phyloP scores from a whole-genome alignment of 2,113 vertebrate genomes.

The Aegotheles bennettii region DNA sequence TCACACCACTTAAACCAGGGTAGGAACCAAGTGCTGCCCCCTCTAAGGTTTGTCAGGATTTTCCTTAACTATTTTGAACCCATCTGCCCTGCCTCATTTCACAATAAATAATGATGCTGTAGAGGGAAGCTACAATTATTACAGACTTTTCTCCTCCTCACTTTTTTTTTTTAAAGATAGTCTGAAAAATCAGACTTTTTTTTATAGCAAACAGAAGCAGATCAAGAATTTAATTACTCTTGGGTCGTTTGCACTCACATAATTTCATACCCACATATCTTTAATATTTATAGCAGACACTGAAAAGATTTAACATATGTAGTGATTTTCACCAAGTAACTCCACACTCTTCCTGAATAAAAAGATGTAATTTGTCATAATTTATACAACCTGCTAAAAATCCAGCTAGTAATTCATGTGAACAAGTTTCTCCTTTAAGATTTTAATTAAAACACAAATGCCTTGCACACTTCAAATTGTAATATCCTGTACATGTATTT shows the following conservation, averaged over 20 bases:
- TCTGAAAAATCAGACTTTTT: background rate
- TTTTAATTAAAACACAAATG: conserved; percentile 72
- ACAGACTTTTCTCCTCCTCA: background rate
- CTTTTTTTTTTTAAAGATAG: background rate
- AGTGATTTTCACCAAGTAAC: conserved; percentile 71
- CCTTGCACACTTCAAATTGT: conserved; percentile 55
- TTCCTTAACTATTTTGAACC: background rate
- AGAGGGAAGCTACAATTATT: background rate
- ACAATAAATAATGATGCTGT: background rate
- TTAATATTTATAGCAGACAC: conserved; percentile 75
- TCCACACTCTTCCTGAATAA: conserved; percentile 70
- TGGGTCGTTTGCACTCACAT: conserved; percentile 56
- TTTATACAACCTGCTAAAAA: conserved; percentile 72
- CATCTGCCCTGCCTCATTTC: background rate
- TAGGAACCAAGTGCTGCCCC: background rate
- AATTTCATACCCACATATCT: conserved; percentile 71
- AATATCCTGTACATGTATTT: conserved; percentile 37
- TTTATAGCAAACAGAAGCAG: conserved; percentile 33
- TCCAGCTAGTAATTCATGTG: conserved; percentile 68
- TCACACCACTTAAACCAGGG: background rate
- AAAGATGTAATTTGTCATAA: conserved; percentile 73
- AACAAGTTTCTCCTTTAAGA: conserved; percentile 69
- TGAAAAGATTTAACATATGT: conserved; percentile 75
- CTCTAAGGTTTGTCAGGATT: background rate
- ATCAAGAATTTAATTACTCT: conserved; percentile 70